Conservation (phyloP, 2,888 invertebrate genomes). For the Pomacea canaliculata region DNA sequence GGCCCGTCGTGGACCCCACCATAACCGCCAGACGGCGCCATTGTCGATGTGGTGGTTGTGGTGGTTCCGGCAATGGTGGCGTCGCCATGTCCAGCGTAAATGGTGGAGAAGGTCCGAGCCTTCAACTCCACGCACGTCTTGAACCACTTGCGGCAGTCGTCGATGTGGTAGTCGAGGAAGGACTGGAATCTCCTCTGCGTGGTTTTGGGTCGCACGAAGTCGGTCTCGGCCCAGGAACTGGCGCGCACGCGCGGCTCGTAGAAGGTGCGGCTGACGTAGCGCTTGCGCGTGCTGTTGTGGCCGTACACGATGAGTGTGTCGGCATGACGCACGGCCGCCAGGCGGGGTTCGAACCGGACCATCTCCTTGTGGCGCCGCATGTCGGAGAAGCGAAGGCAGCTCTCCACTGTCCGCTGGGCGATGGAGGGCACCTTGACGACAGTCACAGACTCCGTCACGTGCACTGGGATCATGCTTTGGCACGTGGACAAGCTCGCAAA, state of each 20-base stretch:
- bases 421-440: slow-evolving; percentile 49
- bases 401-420: slow-evolving; percentile 46
- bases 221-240: slow-evolving; percentile 51
- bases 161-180: slow-evolving; percentile 55
- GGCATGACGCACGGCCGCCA: slow-evolving; percentile 48
- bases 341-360: slow-evolving; percentile 48
- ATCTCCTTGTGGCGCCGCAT: slow-evolving; percentile 54
- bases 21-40: not conserved
- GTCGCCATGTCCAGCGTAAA: not conserved
- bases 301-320: slow-evolving; percentile 51
- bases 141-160: slow-evolving; percentile 59
- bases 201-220: slow-evolving; percentile 51
- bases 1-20: slow-evolving; percentile 27
- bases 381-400: slow-evolving; percentile 42
- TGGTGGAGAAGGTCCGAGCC: slow-evolving; percentile 55
- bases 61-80: not conserved
- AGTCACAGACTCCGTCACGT: slow-evolving; percentile 50
- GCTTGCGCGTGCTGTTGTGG: slow-evolving; percentile 48
- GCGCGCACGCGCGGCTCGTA: slow-evolving; percentile 57
- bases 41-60: slow-evolving; percentile 1
- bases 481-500: not conserved
- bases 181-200: slow-evolving; percentile 50
- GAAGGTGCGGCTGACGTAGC: slow-evolving; percentile 53
- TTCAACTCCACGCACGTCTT: slow-evolving; percentile 60
- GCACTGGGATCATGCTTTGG: slow-evolving; percentile 27